Base-by-base conservation (phyloP, 1,140 invertebrate species). In the Trachymyrmex septentrionalis region DNA sequence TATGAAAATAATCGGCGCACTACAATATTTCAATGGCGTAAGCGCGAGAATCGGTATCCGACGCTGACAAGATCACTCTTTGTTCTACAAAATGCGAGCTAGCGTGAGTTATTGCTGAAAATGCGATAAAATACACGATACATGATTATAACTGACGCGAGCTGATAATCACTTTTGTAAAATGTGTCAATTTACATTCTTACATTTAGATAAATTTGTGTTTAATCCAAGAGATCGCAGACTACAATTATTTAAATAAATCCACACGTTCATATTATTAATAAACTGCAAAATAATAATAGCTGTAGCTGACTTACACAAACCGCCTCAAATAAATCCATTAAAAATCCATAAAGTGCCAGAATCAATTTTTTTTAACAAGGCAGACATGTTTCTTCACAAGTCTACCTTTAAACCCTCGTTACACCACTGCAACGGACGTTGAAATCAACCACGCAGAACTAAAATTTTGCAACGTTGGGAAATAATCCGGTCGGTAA, bases 401-500 rank as follows among this genome's bases (percentile, higher is more conserved):
- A 59, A 71, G 69, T 84, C 34, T 34, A 34, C 69, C 73, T 85
- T 85, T 78, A 85, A 77, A 85, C 73, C 64, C 82, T 85, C 82
- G 73, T 85, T 85, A 85, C 82, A 73, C 48, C 73, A 67, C 10
- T 85, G 82, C 71, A 76, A 76, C 55, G 55, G 30, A 76, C 64
- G 64, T 66, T 69, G 55, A 55, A 30, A 69, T 50, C 50, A 38
- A 21, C 12, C 66, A 61, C 72, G 38, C 61, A 75, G 53, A 44
- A 50, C 82, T 69, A 50, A 85, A 87, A 75, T 82, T 87, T 87
- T 64, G 76, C 86, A 73, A 86, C 44, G 72, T 75, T 63, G 80
- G 66, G 27, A 88, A 88, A 88, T 88, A 88, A 89, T 88, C 75
- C 69, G 59, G 48, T 50, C 24, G 66, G 64, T 84, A 84, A 61